Percentiles rank a stretch among this genome's conserved stretches.
Conservation (phyloP, 2,113 vertebrate species). For the Xenopus tropicalis region DNA sequence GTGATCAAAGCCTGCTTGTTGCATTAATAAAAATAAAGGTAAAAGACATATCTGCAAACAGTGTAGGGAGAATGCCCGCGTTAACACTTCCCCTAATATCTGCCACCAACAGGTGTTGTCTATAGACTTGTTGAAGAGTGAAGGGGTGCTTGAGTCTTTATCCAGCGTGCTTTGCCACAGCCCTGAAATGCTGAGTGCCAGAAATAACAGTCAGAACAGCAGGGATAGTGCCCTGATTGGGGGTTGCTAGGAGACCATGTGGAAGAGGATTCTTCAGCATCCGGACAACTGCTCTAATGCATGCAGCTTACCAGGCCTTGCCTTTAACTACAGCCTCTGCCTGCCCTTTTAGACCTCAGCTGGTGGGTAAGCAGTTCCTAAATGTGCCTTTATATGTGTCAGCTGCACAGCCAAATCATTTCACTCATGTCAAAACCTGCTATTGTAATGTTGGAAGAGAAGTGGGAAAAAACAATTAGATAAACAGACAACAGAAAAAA, state of each 20-base stretch:
- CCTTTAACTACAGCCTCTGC: conserved; percentile 7
- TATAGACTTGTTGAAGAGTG: background rate
- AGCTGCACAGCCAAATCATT: conserved; percentile 1
- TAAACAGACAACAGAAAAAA: conserved; percentile 9
- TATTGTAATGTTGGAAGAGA: background rate
- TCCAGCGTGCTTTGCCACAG: conserved; percentile 40
- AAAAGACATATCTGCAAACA: too few relatives aligned
- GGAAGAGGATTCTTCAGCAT: conserved; percentile 49
- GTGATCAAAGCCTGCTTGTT: too few relatives aligned
- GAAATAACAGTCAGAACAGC: conserved; percentile 66
- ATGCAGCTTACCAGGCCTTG: conserved; percentile 36
- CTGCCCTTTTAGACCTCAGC: conserved; percentile 20
- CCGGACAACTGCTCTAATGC: conserved; percentile 41
- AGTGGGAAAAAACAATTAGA: conserved; percentile 14
- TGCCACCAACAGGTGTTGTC: background rate
- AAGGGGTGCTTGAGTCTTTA: conserved; percentile 48
- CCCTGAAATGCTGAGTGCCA: conserved; percentile 62
- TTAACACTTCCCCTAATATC: background rate
- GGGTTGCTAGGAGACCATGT: conserved; percentile 20
- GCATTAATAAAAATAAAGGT: too few relatives aligned
- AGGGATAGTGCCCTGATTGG: conserved; percentile 54
- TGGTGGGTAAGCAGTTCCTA: conserved; percentile 23
- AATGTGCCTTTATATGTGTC: background rate
- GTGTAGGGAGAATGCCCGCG: background rate
- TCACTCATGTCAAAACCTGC: background rate